Base-by-base conservation (phyloP, 1,140 invertebrate species). In the Calosoma granatense region DNA sequence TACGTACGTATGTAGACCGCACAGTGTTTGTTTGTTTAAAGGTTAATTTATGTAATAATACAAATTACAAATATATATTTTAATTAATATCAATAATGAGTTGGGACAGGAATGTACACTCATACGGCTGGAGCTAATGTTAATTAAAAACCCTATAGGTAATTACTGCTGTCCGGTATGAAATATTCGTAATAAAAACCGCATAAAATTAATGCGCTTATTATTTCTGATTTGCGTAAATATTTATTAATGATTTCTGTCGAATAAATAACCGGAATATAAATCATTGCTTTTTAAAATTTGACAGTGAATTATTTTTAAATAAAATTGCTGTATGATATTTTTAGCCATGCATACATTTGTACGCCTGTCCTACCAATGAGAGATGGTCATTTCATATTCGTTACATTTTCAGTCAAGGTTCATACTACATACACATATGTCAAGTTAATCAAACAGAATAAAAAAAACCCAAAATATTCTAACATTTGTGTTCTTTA, bases 1-100 rank as follows among this genome's bases (percentile, higher is more conserved):
- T n/a, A n/a, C n/a, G n/a, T n/a, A n/a, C n/a, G n/a, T n/a, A n/a
- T n/a, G n/a, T n/a, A n/a, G n/a, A n/a, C n/a, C n/a, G n/a, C n/a
- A n/a, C n/a, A n/a, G 26, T 36, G 26, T 36, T 47, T 17, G 15
- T 47, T 47, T 47, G 41, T 47, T 47, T n/a, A n/a, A n/a, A 17
- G 41, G 6, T 11, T 47, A 47, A 47, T 47, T 47, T 47, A 47
- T 47, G 17, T 17, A 47, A 47, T 47, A 47, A 47, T 47, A 47
- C 17, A 47, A 47, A 47, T 47, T 47, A 17, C 41, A 47, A 47
- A 47, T 17, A 47, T 47, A 47, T 47, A 47, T 47, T 47, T 47
- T 47, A 47, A 47, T 47, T 47, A 47, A 47, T 17, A 47, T 47
- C 17, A 47, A 17, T 47, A 47, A 47, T 47, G 41, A 47, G 41